Base-by-base conservation (phyloP, 2,113 vertebrate genomes). In the Morone saxatilis region DNA sequence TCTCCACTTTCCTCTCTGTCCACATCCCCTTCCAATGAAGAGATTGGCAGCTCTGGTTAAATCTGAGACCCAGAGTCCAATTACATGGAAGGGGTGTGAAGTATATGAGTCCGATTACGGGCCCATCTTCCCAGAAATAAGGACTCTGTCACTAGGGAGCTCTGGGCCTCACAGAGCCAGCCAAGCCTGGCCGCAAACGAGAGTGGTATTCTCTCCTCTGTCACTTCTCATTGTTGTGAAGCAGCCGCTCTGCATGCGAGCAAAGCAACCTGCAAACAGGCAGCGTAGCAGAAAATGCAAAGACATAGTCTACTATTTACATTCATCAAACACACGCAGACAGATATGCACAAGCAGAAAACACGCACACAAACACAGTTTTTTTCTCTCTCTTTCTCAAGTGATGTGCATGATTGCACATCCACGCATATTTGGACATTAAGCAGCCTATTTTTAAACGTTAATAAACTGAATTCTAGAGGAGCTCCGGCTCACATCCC, bases 111-210 rank as follows among this genome's bases (percentile, higher is more conserved):
- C 82, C 56, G 85, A 91, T 92, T 93, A 92, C 63, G 12, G 86
- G 78, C 56, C 83, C 83, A 85, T 93, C 86, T 89, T 85, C 87
- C 78, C 80, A 87, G 88, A 89, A 93, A 93, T 92, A 89, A 93
- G 92, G 85, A 82, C 86, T 88, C 80, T 83, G 87, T 91, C 87
- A 90, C 66, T 5, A 6, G 76, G 86, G 78, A 87, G 60, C 76
- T 65, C 38, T 4, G 54, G 83, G 86, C 86, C 81, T 90, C 89
- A 81, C 78, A 25, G 48, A 89, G 62, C 69, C 77, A 83, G 66
- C 82, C 83, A 84, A 86, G 82, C 87, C 81, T 84, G 76, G 87
- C 88, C 73, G 41, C 84, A 53, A 61, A 85, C 76, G 25, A 86
- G 76, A 91, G 59, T 60, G 77, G 57, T 74, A 87, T 89, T 91